Percentiles rank a stretch among this genome's conserved stretches.
These are phyloP conservation scores for Mastacembelus armatus DNA, from an alignment of 2,797 vertebrate species.

Conservation along the genomic window DNA sequence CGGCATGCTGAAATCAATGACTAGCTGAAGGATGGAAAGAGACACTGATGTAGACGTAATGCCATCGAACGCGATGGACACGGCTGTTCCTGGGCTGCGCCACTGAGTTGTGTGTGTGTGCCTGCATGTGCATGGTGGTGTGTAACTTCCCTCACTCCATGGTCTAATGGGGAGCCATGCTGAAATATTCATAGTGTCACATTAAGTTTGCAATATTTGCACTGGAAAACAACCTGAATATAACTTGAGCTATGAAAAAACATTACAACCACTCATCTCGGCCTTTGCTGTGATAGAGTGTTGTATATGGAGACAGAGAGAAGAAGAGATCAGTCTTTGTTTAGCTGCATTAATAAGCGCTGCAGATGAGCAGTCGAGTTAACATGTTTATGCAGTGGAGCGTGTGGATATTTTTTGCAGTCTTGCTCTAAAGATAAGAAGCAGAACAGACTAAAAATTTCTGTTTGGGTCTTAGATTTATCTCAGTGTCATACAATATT, in stretches of 20 bases:
- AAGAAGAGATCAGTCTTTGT: slow-evolving; percentile 20
- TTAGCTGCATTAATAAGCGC: slow-evolving; percentile 26
- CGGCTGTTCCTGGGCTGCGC: slow-evolving; percentile 23
- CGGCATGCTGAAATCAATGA: not conserved
- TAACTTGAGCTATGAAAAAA: slow-evolving; percentile 60
- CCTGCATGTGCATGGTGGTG: slow-evolving; percentile 31
- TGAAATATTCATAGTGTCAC: slow-evolving; percentile 81
- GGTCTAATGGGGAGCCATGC: slow-evolving; percentile 72
- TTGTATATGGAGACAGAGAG: slow-evolving; percentile 30
- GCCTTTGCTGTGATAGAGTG: slow-evolving; percentile 48
- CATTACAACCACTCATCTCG: slow-evolving; percentile 60
- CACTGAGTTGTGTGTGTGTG: slow-evolving; percentile 17
- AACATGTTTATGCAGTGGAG: slow-evolving; percentile 19
- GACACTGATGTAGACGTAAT: not conserved
- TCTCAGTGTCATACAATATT: slow-evolving; percentile 40
- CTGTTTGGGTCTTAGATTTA: slow-evolving; percentile 24
- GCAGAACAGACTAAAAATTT: slow-evolving; percentile 5
- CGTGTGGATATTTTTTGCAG: slow-evolving; percentile 22
- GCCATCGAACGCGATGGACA: slow-evolving; percentile 9
- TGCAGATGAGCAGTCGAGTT: slow-evolving; percentile 19
- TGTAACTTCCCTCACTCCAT: slow-evolving; percentile 55
- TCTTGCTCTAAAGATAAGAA: slow-evolving; percentile 37
- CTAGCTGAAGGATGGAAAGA: not conserved
- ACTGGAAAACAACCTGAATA: slow-evolving; percentile 64
- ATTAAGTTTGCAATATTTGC: slow-evolving; percentile 80